phyloP scores from a whole-genome alignment of 2,113 vertebrate species.

The Naja naja region DNA sequence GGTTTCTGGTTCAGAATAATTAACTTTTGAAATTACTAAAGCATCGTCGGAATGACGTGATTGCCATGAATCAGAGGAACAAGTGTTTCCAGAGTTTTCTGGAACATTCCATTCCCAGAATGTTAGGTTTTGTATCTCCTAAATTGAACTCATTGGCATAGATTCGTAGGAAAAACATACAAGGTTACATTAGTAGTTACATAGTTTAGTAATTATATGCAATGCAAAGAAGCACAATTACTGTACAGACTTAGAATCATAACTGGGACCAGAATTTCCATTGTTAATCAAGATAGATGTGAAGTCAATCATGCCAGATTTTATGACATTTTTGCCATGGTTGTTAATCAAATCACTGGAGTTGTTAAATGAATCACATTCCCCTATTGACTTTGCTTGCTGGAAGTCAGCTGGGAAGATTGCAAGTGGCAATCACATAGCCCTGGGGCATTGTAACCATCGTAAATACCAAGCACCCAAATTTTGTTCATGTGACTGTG shows the following conservation, averaged over 20 bases:
- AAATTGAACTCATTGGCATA: not conserved
- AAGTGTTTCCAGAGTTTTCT: not conserved
- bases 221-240: not conserved
- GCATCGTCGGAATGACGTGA: not conserved
- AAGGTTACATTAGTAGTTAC: not conserved
- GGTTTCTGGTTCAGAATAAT: not conserved
- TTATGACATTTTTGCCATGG: not conserved
- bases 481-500: not conserved
- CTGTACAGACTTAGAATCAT: not conserved
- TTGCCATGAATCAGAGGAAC: not conserved
- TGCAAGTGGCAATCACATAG: not conserved
- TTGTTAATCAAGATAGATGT: not conserved
- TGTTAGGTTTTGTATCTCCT: not conserved
- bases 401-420: not conserved
- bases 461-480: not conserved
- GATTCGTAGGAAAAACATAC: not conserved
- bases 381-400: not conserved
- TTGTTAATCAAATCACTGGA: not conserved
- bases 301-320: not conserved
- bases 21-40: not conserved
- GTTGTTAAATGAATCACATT: not conserved
- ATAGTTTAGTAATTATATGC: not conserved
- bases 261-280: not conserved
- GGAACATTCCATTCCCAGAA: not conserved
- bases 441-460: not conserved